A percentile compares a stretch with the other conserved stretches of the same genome.
These are phyloP conservation scores for Drosophila setosimentum DNA, from an alignment of 2,888 invertebrate species.

Conservation along the genomic window DNA sequence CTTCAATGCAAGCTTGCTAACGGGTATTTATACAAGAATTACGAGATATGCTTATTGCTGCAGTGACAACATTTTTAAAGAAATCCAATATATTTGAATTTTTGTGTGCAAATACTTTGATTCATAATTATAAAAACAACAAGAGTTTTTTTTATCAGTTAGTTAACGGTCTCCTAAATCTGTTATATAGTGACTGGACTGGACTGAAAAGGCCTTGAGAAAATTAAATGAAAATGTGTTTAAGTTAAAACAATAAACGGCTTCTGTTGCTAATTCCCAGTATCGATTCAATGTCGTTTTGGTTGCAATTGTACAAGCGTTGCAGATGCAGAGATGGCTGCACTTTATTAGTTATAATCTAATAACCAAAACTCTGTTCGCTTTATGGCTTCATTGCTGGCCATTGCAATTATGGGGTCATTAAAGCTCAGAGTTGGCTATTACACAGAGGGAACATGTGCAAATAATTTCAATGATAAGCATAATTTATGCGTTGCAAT, in stretches of 20 bases:
- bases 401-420: conserved; percentile 71
- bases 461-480: conserved; percentile 75
- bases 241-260: background rate
- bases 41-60: background rate
- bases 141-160: too few species aligned
- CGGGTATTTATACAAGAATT: conserved; percentile 10
- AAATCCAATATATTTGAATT: background rate
- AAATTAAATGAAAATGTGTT: background rate
- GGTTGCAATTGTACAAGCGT: conserved; percentile 24
- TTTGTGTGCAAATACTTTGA: background rate
- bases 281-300: conserved; percentile 31
- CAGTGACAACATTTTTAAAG: background rate
- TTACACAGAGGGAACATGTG: conserved; percentile 63
- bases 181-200: background rate
- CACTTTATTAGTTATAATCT: conserved; percentile 60
- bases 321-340: conserved; percentile 34
- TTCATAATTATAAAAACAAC: background rate
- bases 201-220: background rate
- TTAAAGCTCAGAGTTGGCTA: conserved; percentile 55
- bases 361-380: conserved; percentile 48
- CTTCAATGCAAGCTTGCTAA: conserved; percentile 9
- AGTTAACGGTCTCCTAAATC: background rate
- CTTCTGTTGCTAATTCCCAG: conserved; percentile 10
- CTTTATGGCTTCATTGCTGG: conserved; percentile 66
- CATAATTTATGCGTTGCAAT: conserved; percentile 73